A percentile compares a stretch with the other conserved stretches of the same genome.
Conservation (phyloP, 2,888 invertebrate genomes). For the Chouioia cunea region DNA sequence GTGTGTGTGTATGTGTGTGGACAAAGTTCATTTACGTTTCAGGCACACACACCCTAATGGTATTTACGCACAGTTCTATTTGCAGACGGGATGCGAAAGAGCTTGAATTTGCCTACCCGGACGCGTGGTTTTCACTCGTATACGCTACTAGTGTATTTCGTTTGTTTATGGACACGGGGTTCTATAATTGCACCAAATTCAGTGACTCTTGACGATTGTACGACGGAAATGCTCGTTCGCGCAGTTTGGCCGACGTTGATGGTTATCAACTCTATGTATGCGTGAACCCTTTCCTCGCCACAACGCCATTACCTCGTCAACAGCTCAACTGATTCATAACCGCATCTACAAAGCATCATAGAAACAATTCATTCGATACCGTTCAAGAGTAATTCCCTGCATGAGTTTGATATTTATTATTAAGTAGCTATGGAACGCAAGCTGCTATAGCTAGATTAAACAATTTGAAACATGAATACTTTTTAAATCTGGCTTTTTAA, state of each 20-base stretch:
- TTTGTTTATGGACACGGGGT: conserved; percentile 26
- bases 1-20: no score
- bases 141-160: conserved; percentile 22
- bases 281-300: background rate
- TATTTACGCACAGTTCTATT: no score
- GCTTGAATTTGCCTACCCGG: conserved; percentile 5
- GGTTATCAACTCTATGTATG: background rate
- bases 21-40: no score
- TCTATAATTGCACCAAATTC: background rate
- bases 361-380: conserved; percentile 51
- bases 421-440: no score
- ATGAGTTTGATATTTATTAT: no score
- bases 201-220: conserved; percentile 10
- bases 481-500: no score
- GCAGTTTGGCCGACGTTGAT: conserved; percentile 14
- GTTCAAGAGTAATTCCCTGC: no score
- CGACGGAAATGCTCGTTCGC: background rate
- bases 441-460: no score
- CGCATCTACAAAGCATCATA: conserved; percentile 55
- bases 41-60: no score
- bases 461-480: no score
- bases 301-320: conserved; percentile 43
- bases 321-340: conserved; percentile 54
- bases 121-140: conserved; percentile 15
- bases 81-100: background rate